phyloP scores from a whole-genome alignment of 2,888 invertebrate species.

The Parnassius glacialis region DNA sequence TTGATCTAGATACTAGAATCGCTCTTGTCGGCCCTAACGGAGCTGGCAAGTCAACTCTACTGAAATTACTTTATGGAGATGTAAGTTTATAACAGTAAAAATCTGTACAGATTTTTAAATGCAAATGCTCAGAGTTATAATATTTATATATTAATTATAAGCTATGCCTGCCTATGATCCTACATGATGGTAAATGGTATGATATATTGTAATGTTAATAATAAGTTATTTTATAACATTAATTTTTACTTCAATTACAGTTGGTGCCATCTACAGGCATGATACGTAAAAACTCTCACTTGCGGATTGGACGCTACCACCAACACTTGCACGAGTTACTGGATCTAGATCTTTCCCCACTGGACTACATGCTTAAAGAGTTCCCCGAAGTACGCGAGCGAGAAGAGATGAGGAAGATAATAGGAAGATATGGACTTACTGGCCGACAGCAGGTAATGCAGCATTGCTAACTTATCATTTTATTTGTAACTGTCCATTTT shows the following conservation, averaged over 20 bases:
- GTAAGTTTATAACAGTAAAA: conserved; percentile 69
- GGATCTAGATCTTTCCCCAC: conserved; percentile 95
- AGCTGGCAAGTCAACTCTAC: conserved; percentile 98
- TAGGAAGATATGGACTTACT: conserved; percentile 98
- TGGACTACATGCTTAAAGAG: conserved; percentile 98
- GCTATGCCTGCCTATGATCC: not conserved
- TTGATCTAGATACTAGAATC: conserved; percentile 97
- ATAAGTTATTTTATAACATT: too few species aligned
- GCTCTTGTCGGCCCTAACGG: conserved; percentile 99
- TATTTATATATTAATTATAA: too few species aligned
- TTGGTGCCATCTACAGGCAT: conserved; percentile 96
- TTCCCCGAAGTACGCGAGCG: conserved; percentile 98
- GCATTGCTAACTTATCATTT: not conserved
- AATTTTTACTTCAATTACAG: conserved; percentile 56
- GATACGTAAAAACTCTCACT: conserved; percentile 98
- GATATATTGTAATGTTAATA: too few species aligned
- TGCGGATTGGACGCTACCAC: conserved; percentile 98
- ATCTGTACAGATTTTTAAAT: too few species aligned
- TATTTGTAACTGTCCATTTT: not conserved
- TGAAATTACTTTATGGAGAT: conserved; percentile 97
- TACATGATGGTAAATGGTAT: not conserved
- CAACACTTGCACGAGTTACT: conserved; percentile 98
- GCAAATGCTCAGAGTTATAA: too few species aligned
- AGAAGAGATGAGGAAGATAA: conserved; percentile 99
- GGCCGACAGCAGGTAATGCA: conserved; percentile 94